phyloP scores from a whole-genome alignment of 2,888 invertebrate species.

The Branchipolynoe longqiensis region DNA sequence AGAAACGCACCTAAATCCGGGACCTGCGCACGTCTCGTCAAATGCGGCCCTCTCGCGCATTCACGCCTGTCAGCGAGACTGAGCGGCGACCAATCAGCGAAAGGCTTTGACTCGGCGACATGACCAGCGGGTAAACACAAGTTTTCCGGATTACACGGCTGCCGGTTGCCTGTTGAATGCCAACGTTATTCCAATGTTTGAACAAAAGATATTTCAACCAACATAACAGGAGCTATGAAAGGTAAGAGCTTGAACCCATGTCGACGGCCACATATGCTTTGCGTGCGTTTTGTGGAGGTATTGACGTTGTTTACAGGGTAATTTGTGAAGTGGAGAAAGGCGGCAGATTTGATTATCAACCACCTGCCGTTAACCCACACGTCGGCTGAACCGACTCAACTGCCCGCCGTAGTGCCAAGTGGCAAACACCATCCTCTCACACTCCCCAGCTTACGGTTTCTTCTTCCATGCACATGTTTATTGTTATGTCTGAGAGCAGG shows the following conservation, averaged over 20 bases:
- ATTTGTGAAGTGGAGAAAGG: not conserved
- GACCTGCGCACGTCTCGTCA: slow-evolving; percentile 5
- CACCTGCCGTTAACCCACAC: not conserved
- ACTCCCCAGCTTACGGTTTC: too few relatives aligned
- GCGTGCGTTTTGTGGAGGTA: not conserved
- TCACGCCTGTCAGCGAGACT: not conserved
- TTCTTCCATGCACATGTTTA: too few relatives aligned
- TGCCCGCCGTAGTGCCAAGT: too few relatives aligned
- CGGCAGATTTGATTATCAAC: slow-evolving; percentile 43
- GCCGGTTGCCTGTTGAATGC: slow-evolving; percentile 5
- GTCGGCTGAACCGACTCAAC: slow-evolving; percentile 13
- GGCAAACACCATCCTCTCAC: too few relatives aligned
- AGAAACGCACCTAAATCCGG: too few relatives aligned
- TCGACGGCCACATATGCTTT: not conserved
- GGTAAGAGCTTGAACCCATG: not conserved
- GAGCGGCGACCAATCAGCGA: slow-evolving; percentile 17
- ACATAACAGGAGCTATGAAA: slow-evolving; percentile 12
- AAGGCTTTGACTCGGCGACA: too few relatives aligned
- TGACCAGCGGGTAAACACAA: slow-evolving; percentile 26
- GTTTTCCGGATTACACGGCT: not conserved
- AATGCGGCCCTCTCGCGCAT: slow-evolving; percentile 51
- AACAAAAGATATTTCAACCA: not conserved
- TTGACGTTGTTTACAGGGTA: not conserved
- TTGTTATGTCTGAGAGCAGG: too few relatives aligned
- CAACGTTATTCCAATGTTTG: slow-evolving; percentile 38